These are phyloP conservation scores for Apodemus sylvaticus DNA, from an alignment of 2,113 vertebrate genomes.

Conservation along the genomic window DNA sequence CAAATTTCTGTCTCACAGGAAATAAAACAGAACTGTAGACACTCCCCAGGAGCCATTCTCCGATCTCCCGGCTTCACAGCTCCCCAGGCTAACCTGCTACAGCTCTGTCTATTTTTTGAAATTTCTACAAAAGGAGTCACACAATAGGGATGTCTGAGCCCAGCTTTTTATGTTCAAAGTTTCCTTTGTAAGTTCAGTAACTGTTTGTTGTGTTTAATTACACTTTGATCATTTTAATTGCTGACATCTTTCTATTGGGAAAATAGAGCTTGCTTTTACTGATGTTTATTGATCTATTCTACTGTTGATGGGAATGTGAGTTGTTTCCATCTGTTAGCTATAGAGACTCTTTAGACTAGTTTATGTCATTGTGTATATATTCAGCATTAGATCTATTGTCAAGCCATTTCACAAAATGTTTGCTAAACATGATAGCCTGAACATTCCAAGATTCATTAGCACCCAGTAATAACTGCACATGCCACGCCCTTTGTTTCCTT, in stretches of 20 bases:
- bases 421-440: not conserved
- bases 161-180: not conserved
- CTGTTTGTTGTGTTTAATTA: not conserved
- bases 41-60: not conserved
- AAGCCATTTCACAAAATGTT: not conserved
- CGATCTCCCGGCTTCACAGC: not conserved
- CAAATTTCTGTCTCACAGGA: not conserved
- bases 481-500: not conserved
- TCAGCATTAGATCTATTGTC: not conserved
- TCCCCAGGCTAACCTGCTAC: not conserved
- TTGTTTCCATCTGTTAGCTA: not conserved
- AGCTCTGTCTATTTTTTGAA: not conserved
- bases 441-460: not conserved
- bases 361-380: not conserved
- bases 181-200: not conserved
- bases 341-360: too few relatives aligned
- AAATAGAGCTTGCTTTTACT: not conserved
- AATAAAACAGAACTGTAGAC: not conserved
- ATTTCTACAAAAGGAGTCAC: not conserved
- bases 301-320: not conserved
- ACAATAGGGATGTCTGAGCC: not conserved
- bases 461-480: not conserved
- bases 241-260: not conserved
- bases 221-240: not conserved
- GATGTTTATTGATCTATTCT: not conserved